Evolutionary conservation across 2,888 invertebrate species (phyloP), one percentile per base, ranked within the genome.

Genomic region (Mesorhabditis sp.): DNA sequence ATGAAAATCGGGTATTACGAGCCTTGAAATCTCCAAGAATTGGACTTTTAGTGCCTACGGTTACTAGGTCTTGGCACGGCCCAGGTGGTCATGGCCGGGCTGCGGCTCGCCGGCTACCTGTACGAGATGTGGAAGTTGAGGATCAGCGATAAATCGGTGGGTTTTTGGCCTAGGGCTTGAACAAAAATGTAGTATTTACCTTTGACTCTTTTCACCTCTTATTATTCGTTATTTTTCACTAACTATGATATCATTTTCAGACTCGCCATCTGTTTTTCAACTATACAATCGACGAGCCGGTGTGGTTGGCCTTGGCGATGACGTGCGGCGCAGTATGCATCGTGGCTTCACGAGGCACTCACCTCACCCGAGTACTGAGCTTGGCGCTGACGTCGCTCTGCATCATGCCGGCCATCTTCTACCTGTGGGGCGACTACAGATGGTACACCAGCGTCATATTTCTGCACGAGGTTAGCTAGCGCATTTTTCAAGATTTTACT

Each of bases 211-310:
- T 62, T 6, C 41, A 62, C 15, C 28, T 28, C 7, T 28, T 2
- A 6, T 28, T 28, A n/a, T 28, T 28, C 41, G 10, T 28, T 62
- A 7, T 13, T 15, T 62, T 28, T 28, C 63, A 6, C 15, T 62
- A 7, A 7, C 63, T 28, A 62, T 28, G 13, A 6, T 13, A 7
- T 28, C n/a, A 7, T 28, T 13, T 62, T 62, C 63, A 62, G 63
- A 6, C 7, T 7, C 63, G 63, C 15, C 63, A n/a, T 28, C 63
- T 62, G 13, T 62, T 62, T 28, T 6, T 62, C 63, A 62, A 62
- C 63, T 62, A 62, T 15, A 62, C 63, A 6, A 13, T 62, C 63
- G 63, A 62, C 28, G 63, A 62, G 63, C 63, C 63, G 13, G 28
- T 62, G 63, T 62, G 63, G 63, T 7, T 62, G 15, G 58, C n/a